phyloP scores from a whole-genome alignment of 2,888 invertebrate genomes.

The Encarsia formosa region DNA sequence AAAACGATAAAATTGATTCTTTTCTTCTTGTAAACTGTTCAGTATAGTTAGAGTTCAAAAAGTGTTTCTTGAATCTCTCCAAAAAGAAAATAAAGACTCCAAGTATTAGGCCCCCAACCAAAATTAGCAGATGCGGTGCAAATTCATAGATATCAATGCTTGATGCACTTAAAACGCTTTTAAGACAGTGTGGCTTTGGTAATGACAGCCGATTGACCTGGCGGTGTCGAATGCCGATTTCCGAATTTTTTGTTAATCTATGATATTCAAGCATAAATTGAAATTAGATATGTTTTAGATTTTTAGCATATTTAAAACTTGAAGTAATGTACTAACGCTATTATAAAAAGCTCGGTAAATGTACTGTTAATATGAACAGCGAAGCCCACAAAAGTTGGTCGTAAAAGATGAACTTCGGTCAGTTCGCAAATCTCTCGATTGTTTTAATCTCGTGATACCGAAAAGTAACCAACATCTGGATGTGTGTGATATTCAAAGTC shows the following conservation, averaged over 20 bases:
- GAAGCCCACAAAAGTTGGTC: neutral
- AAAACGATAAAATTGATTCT: no score
- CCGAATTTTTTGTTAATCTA: neutral
- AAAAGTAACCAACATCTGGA: conserved; percentile 39
- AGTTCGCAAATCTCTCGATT: conserved; percentile 40
- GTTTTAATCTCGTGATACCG: conserved; percentile 36
- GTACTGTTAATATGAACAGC: neutral
- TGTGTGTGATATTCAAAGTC: conserved; percentile 41
- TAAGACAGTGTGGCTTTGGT: neutral
- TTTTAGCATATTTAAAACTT: no score
- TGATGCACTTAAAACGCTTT: neutral
- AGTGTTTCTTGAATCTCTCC: no score
- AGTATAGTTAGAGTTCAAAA: no score
- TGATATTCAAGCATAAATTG: no score
- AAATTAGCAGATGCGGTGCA: conserved; percentile 6
- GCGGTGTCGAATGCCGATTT: neutral
- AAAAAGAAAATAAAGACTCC: no score
- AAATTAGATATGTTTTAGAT: no score
- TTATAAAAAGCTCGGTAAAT: neutral
- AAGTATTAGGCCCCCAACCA: neutral
- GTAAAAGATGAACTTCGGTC: conserved; percentile 21
- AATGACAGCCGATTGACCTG: neutral
- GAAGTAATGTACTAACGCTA: conserved; percentile 3
- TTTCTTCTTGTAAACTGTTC: no score
- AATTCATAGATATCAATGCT: conserved; percentile 3